Evolutionary conservation across 2,888 invertebrate genomes (phyloP).

Genomic region (Oxytorus armatus): DNA sequence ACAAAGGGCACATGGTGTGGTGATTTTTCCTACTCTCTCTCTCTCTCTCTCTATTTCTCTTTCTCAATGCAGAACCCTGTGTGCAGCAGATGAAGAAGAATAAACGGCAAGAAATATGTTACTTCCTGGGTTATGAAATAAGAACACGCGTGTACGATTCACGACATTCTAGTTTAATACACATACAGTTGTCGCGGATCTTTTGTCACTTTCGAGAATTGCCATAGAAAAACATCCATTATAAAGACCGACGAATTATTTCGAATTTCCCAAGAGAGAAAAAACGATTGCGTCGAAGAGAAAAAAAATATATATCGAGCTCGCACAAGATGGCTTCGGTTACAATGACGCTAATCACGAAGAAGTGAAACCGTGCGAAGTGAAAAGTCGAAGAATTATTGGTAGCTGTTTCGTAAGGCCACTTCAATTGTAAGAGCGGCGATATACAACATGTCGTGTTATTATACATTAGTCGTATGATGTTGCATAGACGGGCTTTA

Average conservation of each 20-base stretch:
- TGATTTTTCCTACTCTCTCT: no score
- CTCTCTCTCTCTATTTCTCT: no score
- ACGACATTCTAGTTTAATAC: neutral
- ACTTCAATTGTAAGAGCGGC: constrained; percentile 56
- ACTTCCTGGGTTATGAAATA: constrained; percentile 16
- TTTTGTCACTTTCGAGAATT: constrained; percentile 22
- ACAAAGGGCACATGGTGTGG: no score
- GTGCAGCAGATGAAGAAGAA: constrained; percentile 5
- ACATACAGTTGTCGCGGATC: neutral
- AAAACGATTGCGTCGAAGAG: constrained; percentile 6
- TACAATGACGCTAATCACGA: constrained; percentile 48
- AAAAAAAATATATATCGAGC: constrained; percentile 42
- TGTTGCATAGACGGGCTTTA: neutral
- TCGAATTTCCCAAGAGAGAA: no score
- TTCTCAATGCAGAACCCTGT: no score
- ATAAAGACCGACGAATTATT: neutral
- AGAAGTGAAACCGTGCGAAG: constrained; percentile 75
- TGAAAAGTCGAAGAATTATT: constrained; percentile 63
- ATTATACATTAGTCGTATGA: neutral
- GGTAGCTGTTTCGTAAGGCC: constrained; percentile 64
- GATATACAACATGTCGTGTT: constrained; percentile 27
- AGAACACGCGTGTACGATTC: neutral
- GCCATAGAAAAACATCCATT: neutral
- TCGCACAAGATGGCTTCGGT: constrained; percentile 43
- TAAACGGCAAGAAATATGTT: constrained; percentile 2